These are phyloP conservation scores for Limanda limanda DNA, from an alignment of 2,113 vertebrate species.

Conservation along the genomic window DNA sequence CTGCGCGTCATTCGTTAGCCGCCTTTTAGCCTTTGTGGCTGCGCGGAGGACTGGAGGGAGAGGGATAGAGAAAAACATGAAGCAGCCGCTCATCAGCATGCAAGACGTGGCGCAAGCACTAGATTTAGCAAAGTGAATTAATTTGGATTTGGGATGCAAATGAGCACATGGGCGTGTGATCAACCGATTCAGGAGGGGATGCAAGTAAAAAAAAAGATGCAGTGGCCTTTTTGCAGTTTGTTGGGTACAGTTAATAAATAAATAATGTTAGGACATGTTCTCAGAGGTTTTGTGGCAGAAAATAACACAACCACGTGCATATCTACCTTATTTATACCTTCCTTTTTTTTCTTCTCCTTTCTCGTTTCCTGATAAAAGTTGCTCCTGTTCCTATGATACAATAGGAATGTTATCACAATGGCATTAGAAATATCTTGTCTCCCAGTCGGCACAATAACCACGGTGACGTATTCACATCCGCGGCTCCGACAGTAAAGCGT, in stretches of 20 bases:
- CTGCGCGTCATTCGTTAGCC: conserved; percentile 49
- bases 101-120: conserved; percentile 90
- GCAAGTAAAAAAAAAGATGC: conserved; percentile 59
- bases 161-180: conserved; percentile 91
- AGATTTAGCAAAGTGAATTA: conserved; percentile 99
- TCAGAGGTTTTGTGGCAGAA: not conserved
- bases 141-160: conserved; percentile 99
- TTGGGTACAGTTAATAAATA: conserved; percentile 54
- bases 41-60: conserved; percentile 80
- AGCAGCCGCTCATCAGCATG: conserved; percentile 92
- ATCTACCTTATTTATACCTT: not conserved
- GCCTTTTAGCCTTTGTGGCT: conserved; percentile 68
- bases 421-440: conserved; percentile 52
- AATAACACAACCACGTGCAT: conserved; percentile 20
- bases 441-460: conserved; percentile 57
- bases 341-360: conserved; percentile 11
- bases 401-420: conserved; percentile 30
- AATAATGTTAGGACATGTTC: conserved; percentile 47
- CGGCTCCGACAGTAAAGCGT: conserved; percentile 88
- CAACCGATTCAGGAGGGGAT: conserved; percentile 90
- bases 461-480: conserved; percentile 88
- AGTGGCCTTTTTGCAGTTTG: conserved; percentile 64
- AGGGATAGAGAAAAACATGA: conserved; percentile 53
- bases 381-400: conserved; percentile 42
- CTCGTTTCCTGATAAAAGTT: conserved; percentile 66